Evolutionary conservation across 2,113 vertebrate species (phyloP).

Genomic region (Misgurnus mizolepis): DNA sequence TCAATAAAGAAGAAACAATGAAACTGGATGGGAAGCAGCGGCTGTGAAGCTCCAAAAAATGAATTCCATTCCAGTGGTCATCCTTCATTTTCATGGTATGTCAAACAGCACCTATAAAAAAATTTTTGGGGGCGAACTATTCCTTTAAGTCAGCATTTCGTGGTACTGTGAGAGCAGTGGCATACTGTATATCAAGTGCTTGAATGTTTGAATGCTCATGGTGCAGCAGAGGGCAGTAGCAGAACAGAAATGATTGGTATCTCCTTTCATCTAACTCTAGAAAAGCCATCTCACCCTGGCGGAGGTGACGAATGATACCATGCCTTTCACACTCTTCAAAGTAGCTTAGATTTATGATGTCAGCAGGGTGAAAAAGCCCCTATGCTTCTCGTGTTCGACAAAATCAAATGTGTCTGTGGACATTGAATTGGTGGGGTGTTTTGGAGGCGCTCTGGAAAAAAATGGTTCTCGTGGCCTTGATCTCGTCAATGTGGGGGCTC

Average conservation of each 20-base stretch:
- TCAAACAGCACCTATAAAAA: not conserved
- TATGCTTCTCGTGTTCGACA: constrained; percentile 60
- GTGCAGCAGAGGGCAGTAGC: constrained; percentile 76
- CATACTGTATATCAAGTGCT: not conserved
- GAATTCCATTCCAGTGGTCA: too few relatives aligned
- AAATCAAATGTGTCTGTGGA: constrained; percentile 64
- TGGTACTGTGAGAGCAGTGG: constrained; percentile 7
- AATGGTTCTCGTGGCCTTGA: constrained; percentile 52
- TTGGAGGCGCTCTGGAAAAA: constrained; percentile 47
- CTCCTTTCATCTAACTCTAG: not conserved
- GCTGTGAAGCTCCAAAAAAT: too few relatives aligned
- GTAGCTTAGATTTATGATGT: constrained; percentile 71
- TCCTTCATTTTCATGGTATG: not conserved
- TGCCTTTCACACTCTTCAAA: constrained; percentile 65
- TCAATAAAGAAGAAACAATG: not conserved
- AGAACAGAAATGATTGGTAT: constrained; percentile 58
- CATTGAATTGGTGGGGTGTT: constrained; percentile 67
- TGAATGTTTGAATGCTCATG: constrained; percentile 37
- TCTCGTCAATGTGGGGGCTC: constrained; percentile 57
- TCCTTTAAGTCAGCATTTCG: not conserved
- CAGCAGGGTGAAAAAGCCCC: constrained; percentile 65
- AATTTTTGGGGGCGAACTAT: not conserved
- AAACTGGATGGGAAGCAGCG: not conserved
- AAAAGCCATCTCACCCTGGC: constrained; percentile 54
- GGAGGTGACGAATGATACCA: constrained; percentile 68